A percentile compares a stretch with the other conserved stretches of the same genome.
Evolutionary conservation across 1,140 invertebrate genomes (phyloP).

Genomic region (Drosophila nigrodunni): DNA sequence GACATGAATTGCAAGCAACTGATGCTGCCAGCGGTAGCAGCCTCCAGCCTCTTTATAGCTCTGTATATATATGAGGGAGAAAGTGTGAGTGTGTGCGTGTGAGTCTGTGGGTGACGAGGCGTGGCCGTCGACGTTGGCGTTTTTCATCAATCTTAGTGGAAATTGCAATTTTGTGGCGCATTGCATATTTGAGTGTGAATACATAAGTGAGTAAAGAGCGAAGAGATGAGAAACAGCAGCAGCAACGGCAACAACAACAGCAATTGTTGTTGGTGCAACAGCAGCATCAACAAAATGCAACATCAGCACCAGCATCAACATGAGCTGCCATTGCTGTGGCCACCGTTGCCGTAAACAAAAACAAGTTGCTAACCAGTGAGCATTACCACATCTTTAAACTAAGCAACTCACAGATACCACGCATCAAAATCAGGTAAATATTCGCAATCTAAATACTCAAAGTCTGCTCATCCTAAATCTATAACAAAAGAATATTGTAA

Average conservation of each 20-base stretch:
- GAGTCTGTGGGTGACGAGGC: constrained; percentile 7
- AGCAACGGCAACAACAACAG: constrained; percentile 11
- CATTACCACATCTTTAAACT: background rate
- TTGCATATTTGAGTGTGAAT: constrained; percentile 74
- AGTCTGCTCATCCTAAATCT: too few species aligned
- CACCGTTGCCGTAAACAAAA: constrained; percentile 52
- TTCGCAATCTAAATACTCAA: too few species aligned
- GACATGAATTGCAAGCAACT: constrained; percentile 75
- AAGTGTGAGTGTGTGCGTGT: background rate
- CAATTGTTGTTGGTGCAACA: constrained; percentile 19
- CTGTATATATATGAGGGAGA: background rate
- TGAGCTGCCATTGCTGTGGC: constrained; percentile 36
- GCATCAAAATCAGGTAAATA: background rate
- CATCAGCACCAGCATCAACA: constrained; percentile 36
- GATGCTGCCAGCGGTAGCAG: constrained; percentile 40
- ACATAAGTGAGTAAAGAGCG: constrained; percentile 64
- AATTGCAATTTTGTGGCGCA: constrained; percentile 81
- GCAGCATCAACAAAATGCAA: constrained; percentile 38
- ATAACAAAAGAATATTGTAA: too few species aligned
- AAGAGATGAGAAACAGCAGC: constrained; percentile 12
- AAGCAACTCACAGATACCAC: constrained; percentile 5
- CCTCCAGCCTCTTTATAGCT: background rate
- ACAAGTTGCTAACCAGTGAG: constrained; percentile 36
- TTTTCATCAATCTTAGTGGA: constrained; percentile 83
- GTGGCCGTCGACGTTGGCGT: constrained; percentile 50